Percentiles rank a stretch among this genome's conserved stretches.
Evolutionary conservation across 2,797 vertebrate species (phyloP).

Genomic region (Mareca strepera): DNA sequence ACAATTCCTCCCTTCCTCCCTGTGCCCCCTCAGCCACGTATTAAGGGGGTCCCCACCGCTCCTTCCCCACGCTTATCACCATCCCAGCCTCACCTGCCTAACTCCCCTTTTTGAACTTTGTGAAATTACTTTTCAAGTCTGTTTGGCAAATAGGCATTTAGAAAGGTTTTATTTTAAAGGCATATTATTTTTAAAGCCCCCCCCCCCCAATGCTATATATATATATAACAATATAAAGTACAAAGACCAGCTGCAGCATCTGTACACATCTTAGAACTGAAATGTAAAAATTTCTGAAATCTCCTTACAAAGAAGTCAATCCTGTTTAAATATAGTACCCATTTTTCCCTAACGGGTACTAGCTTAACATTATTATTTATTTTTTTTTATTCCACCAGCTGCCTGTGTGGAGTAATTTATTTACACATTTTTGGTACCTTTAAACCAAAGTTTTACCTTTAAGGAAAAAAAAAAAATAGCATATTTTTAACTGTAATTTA

Average conservation of each 20-base stretch:
- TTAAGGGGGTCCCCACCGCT: not conserved
- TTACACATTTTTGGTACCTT: slow-evolving; percentile 65
- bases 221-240: slow-evolving; percentile 32
- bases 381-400: slow-evolving; percentile 27
- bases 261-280: slow-evolving; percentile 44
- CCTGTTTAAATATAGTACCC: slow-evolving; percentile 46
- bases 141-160: slow-evolving; percentile 1
- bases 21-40: not conserved
- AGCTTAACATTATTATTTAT: not conserved
- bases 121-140: not conserved
- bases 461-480: not conserved
- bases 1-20: not conserved
- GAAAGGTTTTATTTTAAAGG: slow-evolving; percentile 59
- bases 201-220: not conserved
- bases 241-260: slow-evolving; percentile 44
- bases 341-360: not conserved
- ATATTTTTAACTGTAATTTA: not conserved
- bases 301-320: slow-evolving; percentile 39
- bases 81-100: not conserved
- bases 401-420: slow-evolving; percentile 26
- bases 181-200: slow-evolving; percentile 20
- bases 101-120: not conserved
- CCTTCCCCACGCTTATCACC: accelerated
- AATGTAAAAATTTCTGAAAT: slow-evolving; percentile 51
- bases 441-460: slow-evolving; percentile 1